Percentiles rank a stretch among this genome's conserved stretches.
Conservation (phyloP, 2,797 vertebrate species). For the Todus mexicanus region DNA sequence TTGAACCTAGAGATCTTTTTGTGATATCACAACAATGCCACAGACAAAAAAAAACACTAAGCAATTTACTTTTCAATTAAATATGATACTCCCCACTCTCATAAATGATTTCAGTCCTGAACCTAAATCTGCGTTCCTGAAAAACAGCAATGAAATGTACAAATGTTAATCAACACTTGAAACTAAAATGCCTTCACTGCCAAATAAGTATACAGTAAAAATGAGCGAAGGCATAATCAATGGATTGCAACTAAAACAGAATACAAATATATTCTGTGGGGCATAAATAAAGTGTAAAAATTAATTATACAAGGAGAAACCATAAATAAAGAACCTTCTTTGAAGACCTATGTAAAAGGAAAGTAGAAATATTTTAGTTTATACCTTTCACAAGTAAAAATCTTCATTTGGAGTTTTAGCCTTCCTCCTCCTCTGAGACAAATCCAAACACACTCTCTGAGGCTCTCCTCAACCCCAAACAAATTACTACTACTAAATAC, state of each 20-base stretch:
- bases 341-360: constrained; percentile 31
- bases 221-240: neutral
- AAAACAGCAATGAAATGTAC: neutral
- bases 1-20: neutral
- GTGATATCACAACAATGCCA: neutral
- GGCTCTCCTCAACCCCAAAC: neutral
- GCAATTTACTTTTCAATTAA: neutral
- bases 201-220: neutral
- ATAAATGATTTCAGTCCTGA: neutral
- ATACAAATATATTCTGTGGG: neutral
- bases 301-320: neutral
- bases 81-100: neutral
- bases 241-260: neutral
- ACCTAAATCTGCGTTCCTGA: neutral
- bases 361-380: constrained; percentile 31
- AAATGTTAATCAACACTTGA: neutral
- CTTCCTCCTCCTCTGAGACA: neutral
- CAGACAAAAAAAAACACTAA: neutral
- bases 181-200: neutral
- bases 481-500: neutral
- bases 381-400: neutral
- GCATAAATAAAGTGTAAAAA: neutral
- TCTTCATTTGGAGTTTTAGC: neutral
- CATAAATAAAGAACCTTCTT: neutral
- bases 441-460: neutral